A percentile compares a stretch with the other conserved stretches of the same genome.
Conservation (phyloP, 1,140 invertebrate genomes). For the Magallana gigas region DNA sequence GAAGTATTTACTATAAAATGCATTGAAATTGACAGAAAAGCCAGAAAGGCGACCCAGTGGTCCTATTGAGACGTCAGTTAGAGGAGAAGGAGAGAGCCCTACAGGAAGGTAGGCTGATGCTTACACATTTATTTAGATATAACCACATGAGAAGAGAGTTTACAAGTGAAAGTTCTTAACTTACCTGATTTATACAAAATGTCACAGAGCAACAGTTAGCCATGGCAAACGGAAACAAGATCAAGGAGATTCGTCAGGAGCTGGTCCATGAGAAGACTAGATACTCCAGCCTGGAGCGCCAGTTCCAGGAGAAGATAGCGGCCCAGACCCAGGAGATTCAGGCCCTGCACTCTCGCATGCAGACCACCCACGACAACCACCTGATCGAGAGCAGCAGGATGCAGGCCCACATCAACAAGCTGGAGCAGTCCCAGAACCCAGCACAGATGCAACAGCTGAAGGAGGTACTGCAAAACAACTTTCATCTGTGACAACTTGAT, state of each 20-base stretch:
- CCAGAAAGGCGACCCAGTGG: conserved; percentile 88
- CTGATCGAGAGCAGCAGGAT: conserved; percentile 77
- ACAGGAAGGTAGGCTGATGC: conserved; percentile 72
- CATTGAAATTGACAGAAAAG: conserved; percentile 80
- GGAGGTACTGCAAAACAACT: not conserved
- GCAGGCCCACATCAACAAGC: conserved; percentile 62
- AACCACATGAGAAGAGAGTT: no score
- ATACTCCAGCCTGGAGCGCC: conserved; percentile 81
- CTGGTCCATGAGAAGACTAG: conserved; percentile 84
- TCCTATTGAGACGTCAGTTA: conserved; percentile 91
- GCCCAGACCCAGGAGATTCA: conserved; percentile 81
- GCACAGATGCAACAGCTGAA: conserved; percentile 46
- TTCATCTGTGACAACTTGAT: no score
- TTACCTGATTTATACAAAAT: not conserved
- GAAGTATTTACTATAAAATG: not conserved
- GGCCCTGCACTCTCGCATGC: conserved; percentile 82
- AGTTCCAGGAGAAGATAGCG: conserved; percentile 82
- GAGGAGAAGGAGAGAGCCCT: conserved; percentile 77
- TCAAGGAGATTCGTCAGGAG: conserved; percentile 88
- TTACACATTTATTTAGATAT: no score
- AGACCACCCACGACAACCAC: conserved; percentile 83
- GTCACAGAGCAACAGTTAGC: conserved; percentile 73
- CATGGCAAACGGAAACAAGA: conserved; percentile 69
- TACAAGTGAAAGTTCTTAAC: not conserved
- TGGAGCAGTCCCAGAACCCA: conserved; percentile 65